phyloP scores from a whole-genome alignment of 2,888 invertebrate genomes.

The Brachylomia viminalis region DNA sequence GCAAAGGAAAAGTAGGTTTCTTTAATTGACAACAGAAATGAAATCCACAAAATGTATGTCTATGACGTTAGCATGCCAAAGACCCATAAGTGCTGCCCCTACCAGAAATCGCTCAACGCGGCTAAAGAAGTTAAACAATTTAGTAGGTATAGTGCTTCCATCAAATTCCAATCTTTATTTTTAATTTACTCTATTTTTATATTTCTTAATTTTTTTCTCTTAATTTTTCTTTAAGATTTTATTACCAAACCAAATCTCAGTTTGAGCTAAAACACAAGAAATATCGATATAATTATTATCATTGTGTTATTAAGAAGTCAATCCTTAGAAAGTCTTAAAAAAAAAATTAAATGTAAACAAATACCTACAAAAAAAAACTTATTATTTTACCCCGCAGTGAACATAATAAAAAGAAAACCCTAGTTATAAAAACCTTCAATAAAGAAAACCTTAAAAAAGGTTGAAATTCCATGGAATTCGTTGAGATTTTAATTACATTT shows the following conservation, averaged over 20 bases:
- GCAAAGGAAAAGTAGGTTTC: neutral
- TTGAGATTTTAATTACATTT: slow-evolving; percentile 2
- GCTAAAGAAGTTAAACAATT: too few relatives aligned
- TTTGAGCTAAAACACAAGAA: neutral
- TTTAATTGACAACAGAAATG: too few relatives aligned
- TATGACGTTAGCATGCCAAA: too few relatives aligned
- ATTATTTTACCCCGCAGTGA: neutral
- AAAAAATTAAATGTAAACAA: neutral
- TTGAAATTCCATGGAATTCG: neutral
- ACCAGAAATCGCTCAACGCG: too few relatives aligned
- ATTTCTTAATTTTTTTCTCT: too few relatives aligned
- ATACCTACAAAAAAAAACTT: neutral
- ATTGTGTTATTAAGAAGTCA: neutral
- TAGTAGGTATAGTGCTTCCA: too few relatives aligned
- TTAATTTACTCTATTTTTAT: neutral
- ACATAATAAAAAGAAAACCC: neutral
- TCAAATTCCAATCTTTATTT: neutral
- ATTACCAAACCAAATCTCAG: neutral
- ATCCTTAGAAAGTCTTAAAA: neutral
- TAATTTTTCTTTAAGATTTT: too few relatives aligned
- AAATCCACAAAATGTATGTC: too few relatives aligned
- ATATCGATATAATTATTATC: neutral
- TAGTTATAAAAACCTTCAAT: slow-evolving; percentile 1
- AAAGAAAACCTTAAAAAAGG: neutral
- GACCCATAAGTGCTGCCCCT: too few relatives aligned